Conservation (phyloP, 2,797 vertebrate genomes). For the Picus viridis region DNA sequence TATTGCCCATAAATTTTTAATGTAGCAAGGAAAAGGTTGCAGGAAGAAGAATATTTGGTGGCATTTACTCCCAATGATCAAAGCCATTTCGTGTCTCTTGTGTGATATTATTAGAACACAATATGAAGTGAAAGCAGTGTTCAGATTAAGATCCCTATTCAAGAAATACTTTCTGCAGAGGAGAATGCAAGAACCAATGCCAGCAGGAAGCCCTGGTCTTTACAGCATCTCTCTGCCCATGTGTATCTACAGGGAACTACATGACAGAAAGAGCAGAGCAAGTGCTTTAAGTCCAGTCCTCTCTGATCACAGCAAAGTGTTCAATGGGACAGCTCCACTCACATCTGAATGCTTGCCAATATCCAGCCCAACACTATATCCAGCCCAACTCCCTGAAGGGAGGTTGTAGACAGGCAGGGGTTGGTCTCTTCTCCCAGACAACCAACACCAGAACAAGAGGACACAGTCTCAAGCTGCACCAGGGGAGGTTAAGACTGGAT, state of each 20-base stretch:
- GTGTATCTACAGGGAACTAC: background rate
- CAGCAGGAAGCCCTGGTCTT: background rate
- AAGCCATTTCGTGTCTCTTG: slow-evolving; percentile 54
- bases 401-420: too few species aligned
- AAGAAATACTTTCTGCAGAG: slow-evolving; percentile 1
- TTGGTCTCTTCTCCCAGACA: too few species aligned
- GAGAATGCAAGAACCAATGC: background rate
- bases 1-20: slow-evolving; percentile 60
- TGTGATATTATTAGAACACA: slow-evolving; percentile 64
- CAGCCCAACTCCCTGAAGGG: too few species aligned
- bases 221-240: background rate
- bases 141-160: slow-evolving; percentile 22
- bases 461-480: too few species aligned
- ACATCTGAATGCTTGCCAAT: background rate
- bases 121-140: background rate
- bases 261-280: background rate
- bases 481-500: too few species aligned
- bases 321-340: background rate
- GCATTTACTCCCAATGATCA: slow-evolving; percentile 62
- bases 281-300: background rate
- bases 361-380: background rate
- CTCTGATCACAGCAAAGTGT: fast-evolving
- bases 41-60: slow-evolving; percentile 58
- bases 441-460: too few species aligned
- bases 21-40: slow-evolving; percentile 39